Percentiles rank a stretch among this genome's conserved stretches.
phyloP scores from a whole-genome alignment of 2,113 vertebrate species.

The Donacobius atricapilla region DNA sequence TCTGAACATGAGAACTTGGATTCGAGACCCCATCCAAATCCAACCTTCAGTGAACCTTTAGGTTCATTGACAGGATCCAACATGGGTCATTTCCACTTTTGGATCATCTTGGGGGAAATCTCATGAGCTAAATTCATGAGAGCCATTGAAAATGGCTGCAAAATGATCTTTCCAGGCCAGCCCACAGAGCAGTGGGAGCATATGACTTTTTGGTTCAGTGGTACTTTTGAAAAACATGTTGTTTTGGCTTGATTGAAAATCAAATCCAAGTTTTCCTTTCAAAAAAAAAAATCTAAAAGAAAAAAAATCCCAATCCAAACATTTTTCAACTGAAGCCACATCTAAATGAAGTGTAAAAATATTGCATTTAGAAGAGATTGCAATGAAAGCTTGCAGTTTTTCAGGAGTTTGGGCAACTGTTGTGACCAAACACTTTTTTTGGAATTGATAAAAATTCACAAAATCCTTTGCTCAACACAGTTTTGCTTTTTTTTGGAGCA shows the following conservation, averaged over 20 bases:
- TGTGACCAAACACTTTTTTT: background rate
- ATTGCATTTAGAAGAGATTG: background rate
- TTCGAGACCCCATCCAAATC: background rate
- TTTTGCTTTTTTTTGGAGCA: background rate
- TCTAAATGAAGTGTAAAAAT: background rate
- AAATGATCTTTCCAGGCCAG: background rate
- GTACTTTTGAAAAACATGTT: background rate
- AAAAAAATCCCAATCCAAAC: background rate
- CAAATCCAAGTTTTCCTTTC: background rate
- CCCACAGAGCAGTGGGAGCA: background rate
- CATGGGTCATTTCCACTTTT: background rate
- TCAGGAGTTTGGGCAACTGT: background rate
- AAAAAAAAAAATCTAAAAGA: background rate
- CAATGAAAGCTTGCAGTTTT: background rate
- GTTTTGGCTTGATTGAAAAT: conserved; percentile 10
- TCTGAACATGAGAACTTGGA: background rate
- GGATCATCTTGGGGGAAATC: background rate
- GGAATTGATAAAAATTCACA: background rate
- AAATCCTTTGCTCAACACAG: background rate
- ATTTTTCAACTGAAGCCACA: background rate
- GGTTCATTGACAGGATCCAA: background rate
- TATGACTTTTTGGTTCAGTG: background rate
- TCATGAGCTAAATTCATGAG: background rate
- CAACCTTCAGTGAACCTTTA: background rate
- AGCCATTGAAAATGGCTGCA: background rate